Base-by-base conservation (phyloP, 2,888 invertebrate genomes). In the Cecidostiba fungosa region DNA sequence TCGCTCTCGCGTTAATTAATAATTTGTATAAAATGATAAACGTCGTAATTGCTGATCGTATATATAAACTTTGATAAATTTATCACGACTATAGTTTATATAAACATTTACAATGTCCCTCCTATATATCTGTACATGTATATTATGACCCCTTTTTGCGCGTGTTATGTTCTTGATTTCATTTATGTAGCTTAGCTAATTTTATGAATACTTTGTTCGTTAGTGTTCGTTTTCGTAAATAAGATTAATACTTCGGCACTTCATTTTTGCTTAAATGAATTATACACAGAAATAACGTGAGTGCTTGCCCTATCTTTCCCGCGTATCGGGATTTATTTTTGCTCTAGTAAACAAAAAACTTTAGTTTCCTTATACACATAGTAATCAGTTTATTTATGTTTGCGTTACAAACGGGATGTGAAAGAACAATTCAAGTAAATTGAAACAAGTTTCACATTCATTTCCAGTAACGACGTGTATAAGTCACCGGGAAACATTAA, bases 1-100 rank as follows among this genome's bases (percentile, higher is more conserved):
- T 85, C 86, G 85, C 83, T 86, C 80, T 80, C 86, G 72, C 62
- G 66, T 69, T 77, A 80, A 86, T 74, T 83, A 84, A 82, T 47
- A 73, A 82, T 69, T 81, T 86, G 23, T 86, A 43, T 84, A 86
- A 83, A 86, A 80, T 72, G 47, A 80, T 74, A 70, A 74, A 74
- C 59, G 59, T 78, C 69, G 29, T 80, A 66, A 80, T 66, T 54
- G 43, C 70, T 66, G 47, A 81, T 73, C 77, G 62, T 36, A 78
- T 85, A 79, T 36, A 84, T 72, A 12, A 69, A 79, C 62, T 36
- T 66, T 66, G 29, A 81, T 82, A 14, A 69, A 78, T 76, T 69
- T 82, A 26, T 70, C 10, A 73, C 69, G 29, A 77, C 10, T 54
- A 77, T 19, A 79, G 39, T 66, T 77, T 77, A 82, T 80, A 54